A percentile compares a stretch with the other conserved stretches of the same genome.
Conservation (phyloP, 2,888 invertebrate species). For the Euproctis similis region DNA sequence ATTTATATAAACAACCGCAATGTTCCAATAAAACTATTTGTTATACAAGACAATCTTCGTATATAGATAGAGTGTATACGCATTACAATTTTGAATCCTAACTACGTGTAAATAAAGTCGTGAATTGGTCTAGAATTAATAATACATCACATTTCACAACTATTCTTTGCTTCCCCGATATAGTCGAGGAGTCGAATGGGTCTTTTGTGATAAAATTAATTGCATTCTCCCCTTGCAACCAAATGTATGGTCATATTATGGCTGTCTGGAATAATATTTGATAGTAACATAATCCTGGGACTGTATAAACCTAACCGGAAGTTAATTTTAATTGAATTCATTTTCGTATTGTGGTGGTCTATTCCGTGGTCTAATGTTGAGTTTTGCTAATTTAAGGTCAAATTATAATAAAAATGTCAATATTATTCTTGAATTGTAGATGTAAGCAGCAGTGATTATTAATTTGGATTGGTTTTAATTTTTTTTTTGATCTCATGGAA, state of each 20-base stretch:
- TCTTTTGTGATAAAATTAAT: constrained; percentile 67
- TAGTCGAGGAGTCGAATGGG: constrained; percentile 31
- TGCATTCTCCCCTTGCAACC: constrained; percentile 57
- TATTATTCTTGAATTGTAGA: too few relatives aligned
- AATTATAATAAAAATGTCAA: too few relatives aligned
- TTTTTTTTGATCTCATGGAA: too few relatives aligned
- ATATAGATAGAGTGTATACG: background rate
- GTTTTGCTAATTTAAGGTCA: too few relatives aligned
- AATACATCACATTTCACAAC: constrained; percentile 28
- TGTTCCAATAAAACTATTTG: constrained; percentile 17
- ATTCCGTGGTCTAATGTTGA: too few relatives aligned
- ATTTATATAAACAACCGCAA: constrained; percentile 8
- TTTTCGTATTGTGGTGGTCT: background rate
- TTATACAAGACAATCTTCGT: constrained; percentile 1
- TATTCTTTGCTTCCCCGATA: constrained; percentile 29
- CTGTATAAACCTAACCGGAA: constrained; percentile 4
- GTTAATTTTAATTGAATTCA: constrained; percentile 3
- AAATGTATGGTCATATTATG: constrained; percentile 29
- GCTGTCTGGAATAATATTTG: constrained; percentile 20
- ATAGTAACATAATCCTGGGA: constrained; percentile 16
- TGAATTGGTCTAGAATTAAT: constrained; percentile 10
- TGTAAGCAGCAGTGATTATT: too few relatives aligned
- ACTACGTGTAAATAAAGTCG: constrained; percentile 5
- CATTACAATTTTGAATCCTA: constrained; percentile 7
- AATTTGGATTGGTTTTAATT: too few relatives aligned